These are phyloP conservation scores for Megathymus violae DNA, from an alignment of 1,140 invertebrate genomes.

Conservation along the genomic window DNA sequence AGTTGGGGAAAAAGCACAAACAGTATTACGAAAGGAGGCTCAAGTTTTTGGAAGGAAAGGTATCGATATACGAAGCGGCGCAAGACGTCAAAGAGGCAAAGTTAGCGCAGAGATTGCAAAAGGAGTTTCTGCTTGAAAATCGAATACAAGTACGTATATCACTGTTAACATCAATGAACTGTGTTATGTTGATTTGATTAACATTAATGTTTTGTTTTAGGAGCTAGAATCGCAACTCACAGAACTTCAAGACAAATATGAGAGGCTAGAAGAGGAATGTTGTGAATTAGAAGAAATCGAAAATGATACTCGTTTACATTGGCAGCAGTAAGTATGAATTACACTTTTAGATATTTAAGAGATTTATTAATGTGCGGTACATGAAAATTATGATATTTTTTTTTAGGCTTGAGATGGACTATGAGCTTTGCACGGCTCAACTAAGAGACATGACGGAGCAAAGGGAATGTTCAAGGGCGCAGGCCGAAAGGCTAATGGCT, in stretches of 20 bases:
- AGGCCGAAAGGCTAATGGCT: constrained; percentile 72
- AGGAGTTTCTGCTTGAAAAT: constrained; percentile 84
- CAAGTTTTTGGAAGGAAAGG: constrained; percentile 84
- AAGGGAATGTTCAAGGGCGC: constrained; percentile 80
- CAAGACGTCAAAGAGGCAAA: constrained; percentile 84
- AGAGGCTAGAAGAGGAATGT: constrained; percentile 86
- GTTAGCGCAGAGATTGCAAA: constrained; percentile 84
- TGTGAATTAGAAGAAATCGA: constrained; percentile 88
- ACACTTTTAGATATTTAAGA: too few relatives aligned
- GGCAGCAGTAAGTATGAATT: constrained; percentile 86
- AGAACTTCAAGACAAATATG: constrained; percentile 85
- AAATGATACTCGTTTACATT: constrained; percentile 87
- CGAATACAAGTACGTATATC: constrained; percentile 69
- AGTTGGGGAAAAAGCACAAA: constrained; percentile 82
- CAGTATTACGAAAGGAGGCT: constrained; percentile 85
- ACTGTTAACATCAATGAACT: background rate
- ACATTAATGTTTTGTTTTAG: constrained; percentile 62
- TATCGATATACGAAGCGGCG: constrained; percentile 85
- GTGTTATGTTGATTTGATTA: background rate
- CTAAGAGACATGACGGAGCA: constrained; percentile 84
- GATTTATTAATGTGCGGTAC: constrained; percentile 9
- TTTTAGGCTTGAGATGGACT: constrained; percentile 80
- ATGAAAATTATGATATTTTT: constrained; percentile 1
- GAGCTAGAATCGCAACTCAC: constrained; percentile 83
- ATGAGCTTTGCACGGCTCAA: constrained; percentile 78